Conservation (phyloP, 2,113 vertebrate genomes). For the Microtus richardsoni region DNA sequence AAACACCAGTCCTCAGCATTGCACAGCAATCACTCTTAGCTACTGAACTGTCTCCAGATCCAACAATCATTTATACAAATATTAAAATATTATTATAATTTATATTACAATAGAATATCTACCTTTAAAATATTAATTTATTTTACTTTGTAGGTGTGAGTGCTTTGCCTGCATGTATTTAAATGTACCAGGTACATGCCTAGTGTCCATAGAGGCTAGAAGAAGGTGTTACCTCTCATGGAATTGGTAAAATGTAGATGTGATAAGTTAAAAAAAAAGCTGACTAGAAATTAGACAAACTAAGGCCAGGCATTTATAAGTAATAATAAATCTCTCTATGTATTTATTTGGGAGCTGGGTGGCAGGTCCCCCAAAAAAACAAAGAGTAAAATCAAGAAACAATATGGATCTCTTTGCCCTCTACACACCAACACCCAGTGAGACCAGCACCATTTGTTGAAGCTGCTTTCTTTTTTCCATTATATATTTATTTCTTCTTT, state of each 20-base stretch:
- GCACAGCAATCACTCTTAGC: not conserved
- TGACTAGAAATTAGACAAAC: not conserved
- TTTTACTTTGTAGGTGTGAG: not conserved
- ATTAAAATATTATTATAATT: not conserved
- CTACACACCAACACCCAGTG: too few species aligned
- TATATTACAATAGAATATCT: not conserved
- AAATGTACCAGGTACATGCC: not conserved
- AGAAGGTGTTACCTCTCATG: not conserved
- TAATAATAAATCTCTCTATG: not conserved
- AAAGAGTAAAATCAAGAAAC: too few species aligned
- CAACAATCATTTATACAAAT: conserved; percentile 23
- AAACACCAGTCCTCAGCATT: not conserved
- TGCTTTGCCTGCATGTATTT: not conserved
- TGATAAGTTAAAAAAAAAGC: not conserved
- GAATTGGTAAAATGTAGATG: not conserved
- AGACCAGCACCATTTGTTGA: too few species aligned
- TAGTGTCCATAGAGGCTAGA: not conserved
- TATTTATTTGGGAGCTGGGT: not conserved
- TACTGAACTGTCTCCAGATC: not conserved
- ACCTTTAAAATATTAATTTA: not conserved
- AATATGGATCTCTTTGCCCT: too few species aligned
- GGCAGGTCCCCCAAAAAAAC: too few species aligned
- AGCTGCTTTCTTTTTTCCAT: too few species aligned
- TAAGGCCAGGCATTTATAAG: not conserved
- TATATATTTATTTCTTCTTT: too few species aligned